phyloP scores from a whole-genome alignment of 2,113 vertebrate species.

The Ceyx margarethae region DNA sequence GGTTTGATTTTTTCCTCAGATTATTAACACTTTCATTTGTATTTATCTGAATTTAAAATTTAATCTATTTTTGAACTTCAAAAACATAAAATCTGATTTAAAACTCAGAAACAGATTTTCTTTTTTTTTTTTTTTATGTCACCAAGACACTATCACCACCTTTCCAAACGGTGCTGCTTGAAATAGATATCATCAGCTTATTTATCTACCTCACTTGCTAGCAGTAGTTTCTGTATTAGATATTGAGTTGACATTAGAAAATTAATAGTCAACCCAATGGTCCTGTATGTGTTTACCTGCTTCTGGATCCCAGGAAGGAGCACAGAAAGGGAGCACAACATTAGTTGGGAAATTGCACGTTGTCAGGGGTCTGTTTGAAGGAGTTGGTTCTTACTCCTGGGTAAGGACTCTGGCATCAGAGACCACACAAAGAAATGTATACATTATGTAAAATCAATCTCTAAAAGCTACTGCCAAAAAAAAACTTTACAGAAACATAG shows the following conservation, averaged over 20 bases:
- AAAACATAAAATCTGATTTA: not conserved
- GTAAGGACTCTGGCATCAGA: not conserved
- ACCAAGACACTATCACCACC: not conserved
- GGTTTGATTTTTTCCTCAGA: too few species aligned
- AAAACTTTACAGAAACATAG: not conserved
- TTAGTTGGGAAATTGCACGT: accelerated
- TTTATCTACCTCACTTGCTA: not conserved
- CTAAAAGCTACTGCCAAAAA: not conserved
- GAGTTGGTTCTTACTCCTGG: not conserved
- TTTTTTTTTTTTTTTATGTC: not conserved
- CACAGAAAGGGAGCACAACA: not conserved
- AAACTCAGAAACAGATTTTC: not conserved
- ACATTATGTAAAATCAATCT: not conserved
- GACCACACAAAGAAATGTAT: not conserved
- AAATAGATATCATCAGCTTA: not conserved
- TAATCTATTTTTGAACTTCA: not conserved
- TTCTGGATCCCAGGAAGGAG: not conserved
- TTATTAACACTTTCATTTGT: not conserved
- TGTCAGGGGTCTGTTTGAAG: not conserved
- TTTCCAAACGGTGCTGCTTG: not conserved
- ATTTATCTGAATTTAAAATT: not conserved
- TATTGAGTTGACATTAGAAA: not conserved
- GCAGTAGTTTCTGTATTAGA: not conserved
- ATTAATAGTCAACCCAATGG: not conserved
- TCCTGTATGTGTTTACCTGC: not conserved